Conservation (phyloP, 2,888 invertebrate species). For the Rotaria socialis region DNA sequence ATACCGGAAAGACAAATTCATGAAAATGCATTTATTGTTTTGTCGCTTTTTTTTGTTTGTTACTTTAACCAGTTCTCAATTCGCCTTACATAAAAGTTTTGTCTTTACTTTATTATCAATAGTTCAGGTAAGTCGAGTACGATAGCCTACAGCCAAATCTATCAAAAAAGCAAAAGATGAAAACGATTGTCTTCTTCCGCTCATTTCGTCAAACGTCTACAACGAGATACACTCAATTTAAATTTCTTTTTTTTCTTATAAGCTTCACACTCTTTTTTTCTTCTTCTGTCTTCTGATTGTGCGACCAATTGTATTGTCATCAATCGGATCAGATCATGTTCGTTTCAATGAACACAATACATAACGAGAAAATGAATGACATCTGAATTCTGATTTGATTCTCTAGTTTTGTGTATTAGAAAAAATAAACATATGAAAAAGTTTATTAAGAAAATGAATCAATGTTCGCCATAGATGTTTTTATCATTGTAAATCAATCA, state of each 20-base stretch:
- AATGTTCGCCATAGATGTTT: background rate
- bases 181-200: slow-evolving; percentile 10
- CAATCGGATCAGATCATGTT: slow-evolving; percentile 23
- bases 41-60: background rate
- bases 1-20: background rate
- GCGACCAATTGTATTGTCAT: slow-evolving; percentile 26
- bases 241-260: background rate
- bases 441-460: background rate
- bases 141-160: background rate
- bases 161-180: background rate
- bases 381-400: slow-evolving; percentile 13
- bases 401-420: background rate
- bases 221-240: background rate
- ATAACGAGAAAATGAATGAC: slow-evolving; percentile 23
- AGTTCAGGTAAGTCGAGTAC: background rate
- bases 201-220: background rate
- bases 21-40: background rate
- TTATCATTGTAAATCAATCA: slow-evolving; percentile 17
- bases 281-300: background rate
- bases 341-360: slow-evolving; percentile 10
- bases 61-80: background rate
- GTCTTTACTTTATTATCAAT: background rate
- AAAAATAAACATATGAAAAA: too few species aligned
- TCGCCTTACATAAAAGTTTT: background rate
- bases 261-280: background rate